Percentiles rank a stretch among this genome's conserved stretches.
These are phyloP conservation scores for Notamacropus eugenii DNA, from an alignment of 2,797 vertebrate species.

Conservation along the genomic window DNA sequence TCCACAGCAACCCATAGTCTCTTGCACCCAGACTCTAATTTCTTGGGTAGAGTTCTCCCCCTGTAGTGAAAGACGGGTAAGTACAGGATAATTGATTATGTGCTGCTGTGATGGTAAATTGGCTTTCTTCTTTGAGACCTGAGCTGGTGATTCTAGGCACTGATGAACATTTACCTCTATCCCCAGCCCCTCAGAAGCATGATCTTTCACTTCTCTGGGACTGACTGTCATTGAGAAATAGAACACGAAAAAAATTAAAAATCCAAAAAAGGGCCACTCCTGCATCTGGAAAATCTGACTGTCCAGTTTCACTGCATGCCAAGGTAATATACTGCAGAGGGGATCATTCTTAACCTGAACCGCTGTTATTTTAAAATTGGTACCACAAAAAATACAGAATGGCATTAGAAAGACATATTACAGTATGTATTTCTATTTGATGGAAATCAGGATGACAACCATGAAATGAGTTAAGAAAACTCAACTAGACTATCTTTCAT, in stretches of 20 bases:
- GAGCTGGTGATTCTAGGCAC: background rate
- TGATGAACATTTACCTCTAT: background rate
- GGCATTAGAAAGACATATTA: background rate
- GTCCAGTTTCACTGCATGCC: background rate
- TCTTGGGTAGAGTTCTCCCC: constrained; percentile 62
- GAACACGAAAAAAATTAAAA: background rate
- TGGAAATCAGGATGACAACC: background rate
- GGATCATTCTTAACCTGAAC: background rate
- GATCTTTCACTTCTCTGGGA: constrained; percentile 25
- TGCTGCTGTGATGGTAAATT: background rate
- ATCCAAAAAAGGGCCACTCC: background rate
- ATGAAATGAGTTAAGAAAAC: background rate
- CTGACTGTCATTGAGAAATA: background rate
- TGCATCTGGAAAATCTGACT: background rate
- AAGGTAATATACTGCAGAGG: background rate
- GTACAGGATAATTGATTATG: background rate
- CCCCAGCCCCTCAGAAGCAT: background rate
- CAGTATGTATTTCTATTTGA: background rate
- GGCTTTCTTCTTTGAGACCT: background rate
- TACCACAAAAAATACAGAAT: background rate
- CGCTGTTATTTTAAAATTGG: background rate
- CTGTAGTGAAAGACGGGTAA: constrained; percentile 56
- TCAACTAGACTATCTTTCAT: background rate
- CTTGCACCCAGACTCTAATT: background rate
- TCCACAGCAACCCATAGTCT: background rate